phyloP scores from a whole-genome alignment of 2,113 vertebrate genomes.

The Accipiter virgatus region DNA sequence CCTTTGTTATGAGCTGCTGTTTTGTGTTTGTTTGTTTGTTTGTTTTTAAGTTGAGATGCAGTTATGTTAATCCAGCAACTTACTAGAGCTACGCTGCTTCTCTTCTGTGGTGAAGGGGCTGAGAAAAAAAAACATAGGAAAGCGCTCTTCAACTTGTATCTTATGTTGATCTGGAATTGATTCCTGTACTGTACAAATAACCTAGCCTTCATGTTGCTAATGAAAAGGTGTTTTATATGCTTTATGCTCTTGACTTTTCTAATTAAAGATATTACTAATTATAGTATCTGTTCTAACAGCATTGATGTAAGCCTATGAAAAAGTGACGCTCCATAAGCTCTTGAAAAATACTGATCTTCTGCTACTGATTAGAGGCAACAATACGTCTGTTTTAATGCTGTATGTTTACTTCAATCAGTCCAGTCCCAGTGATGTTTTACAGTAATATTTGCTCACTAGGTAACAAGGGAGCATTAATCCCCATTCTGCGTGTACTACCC shows the following conservation, averaged over 20 bases:
- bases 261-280: constrained; percentile 18
- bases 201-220: constrained; percentile 20
- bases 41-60: constrained; percentile 17
- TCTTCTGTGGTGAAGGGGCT: constrained; percentile 10
- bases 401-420: background rate
- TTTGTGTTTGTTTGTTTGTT: background rate
- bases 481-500: background rate
- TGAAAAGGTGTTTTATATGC: constrained; percentile 30
- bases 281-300: background rate
- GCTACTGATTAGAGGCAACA: background rate
- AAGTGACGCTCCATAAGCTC: background rate
- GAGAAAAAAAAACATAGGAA: background rate
- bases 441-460: background rate
- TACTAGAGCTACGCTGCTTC: background rate
- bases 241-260: constrained; percentile 39
- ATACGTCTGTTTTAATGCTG: background rate
- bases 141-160: background rate
- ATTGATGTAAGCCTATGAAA: background rate
- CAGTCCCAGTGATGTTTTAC: background rate
- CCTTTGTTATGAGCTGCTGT: constrained; percentile 54
- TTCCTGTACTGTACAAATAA: constrained; percentile 36
- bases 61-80: constrained; percentile 2
- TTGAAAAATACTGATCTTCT: background rate
- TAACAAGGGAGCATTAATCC: background rate
- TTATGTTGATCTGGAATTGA: constrained; percentile 6